phyloP scores from a whole-genome alignment of 2,797 vertebrate genomes.

The Crocidura indochinensis region DNA sequence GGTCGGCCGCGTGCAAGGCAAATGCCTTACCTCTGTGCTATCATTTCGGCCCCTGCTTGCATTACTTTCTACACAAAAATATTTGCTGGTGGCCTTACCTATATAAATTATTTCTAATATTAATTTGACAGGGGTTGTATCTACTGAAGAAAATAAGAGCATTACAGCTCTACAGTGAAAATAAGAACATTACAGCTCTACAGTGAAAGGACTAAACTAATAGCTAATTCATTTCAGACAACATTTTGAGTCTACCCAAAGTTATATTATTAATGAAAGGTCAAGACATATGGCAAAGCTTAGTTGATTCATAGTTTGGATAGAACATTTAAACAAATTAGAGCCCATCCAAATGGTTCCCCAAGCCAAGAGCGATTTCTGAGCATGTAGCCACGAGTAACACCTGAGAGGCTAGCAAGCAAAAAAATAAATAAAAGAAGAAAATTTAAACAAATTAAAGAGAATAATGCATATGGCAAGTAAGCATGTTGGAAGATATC shows the following conservation, averaged over 20 bases:
- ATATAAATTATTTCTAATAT: slow-evolving; percentile 3
- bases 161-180: background rate
- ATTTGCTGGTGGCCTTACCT: background rate
- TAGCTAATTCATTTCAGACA: background rate
- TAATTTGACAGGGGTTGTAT: background rate
- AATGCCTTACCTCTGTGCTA: too few relatives aligned
- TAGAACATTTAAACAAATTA: slow-evolving; percentile 38
- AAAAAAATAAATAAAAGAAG: background rate
- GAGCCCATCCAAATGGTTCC: too few relatives aligned
- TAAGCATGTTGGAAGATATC: slow-evolving; percentile 15
- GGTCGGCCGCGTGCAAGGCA: too few relatives aligned
- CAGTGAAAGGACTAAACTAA: slow-evolving; percentile 28
- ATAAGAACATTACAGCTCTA: background rate
- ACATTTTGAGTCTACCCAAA: slow-evolving; percentile 19
- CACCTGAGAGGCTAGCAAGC: too few relatives aligned
- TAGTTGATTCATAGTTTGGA: background rate
- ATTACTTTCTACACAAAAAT: too few relatives aligned
- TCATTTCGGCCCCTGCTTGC: too few relatives aligned
- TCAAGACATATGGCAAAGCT: slow-evolving; percentile 38
- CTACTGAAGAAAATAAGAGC: too few relatives aligned
- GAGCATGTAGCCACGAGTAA: too few relatives aligned
- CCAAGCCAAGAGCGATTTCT: too few relatives aligned
- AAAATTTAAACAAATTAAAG: slow-evolving; percentile 38
- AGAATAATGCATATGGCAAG: slow-evolving; percentile 27
- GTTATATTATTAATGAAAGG: slow-evolving; percentile 42